Base-by-base conservation (phyloP, 2,888 invertebrate species). In the Mechanitis messenoides region DNA sequence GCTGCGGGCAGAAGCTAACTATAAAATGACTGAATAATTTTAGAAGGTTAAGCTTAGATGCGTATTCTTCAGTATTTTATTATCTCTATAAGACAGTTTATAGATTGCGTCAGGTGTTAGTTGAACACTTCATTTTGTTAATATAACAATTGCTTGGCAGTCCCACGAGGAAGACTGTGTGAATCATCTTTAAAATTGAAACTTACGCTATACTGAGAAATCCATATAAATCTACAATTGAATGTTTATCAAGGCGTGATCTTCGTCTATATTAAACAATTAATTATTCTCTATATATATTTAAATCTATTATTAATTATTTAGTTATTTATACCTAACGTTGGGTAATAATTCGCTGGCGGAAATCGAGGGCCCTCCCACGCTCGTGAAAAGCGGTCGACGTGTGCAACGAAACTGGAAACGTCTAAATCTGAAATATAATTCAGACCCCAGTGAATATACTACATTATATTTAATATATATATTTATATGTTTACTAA, bases 311-410 rank as follows among this genome's bases (percentile, higher is more conserved):
- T 31, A 31, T 31, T 11, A 31, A 50, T 59, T 66, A 63, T 63
- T 46, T 55, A 63, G 65, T 58, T 82, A 81, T 83, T 79, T 79
- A 71, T 76, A 76, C 68, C 68, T 68, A 69, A 72, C 69, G 79
- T 86, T 84, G 80, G 76, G 85, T 76, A 83, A 84, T 77, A 74
- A 77, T 79, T 79, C 75, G 71, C 62, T 62, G 65, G 71, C 76
- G 83, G 80, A 79, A 76, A 82, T 81, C 75, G 77, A 77, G 80
- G 78, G 80, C 78, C 72, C 83, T 73, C 86, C 84, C 81, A 84
- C 83, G 80, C 79, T 67, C 64, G 62, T 61, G 76, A 79, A 79
- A 79, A 79, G 73, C 73, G 71, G 73, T 71, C 74, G 73, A 63
- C 76, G 81, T 65, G 64, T 62, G 64, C 64, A 71, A 64, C 50